These are phyloP conservation scores for Ephydatia muelleri DNA, from an alignment of 37 sponge, comb jelly and placozoan species.

Conservation along the genomic window DNA sequence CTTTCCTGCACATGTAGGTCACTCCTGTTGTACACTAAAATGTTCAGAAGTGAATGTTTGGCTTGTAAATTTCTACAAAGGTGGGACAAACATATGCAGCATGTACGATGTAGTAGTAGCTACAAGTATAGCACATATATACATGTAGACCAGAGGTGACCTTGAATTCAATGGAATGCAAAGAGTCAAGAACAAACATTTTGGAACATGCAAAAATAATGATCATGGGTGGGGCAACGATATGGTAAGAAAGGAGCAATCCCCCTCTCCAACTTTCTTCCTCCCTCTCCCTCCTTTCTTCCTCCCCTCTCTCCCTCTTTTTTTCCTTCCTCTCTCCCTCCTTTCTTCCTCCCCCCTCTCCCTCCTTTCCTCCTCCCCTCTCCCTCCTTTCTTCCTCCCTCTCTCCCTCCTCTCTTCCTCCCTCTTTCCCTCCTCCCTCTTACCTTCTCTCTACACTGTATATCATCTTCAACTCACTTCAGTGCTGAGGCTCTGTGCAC, in stretches of 20 bases:
- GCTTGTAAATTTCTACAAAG: not conserved
- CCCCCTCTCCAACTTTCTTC: constrained; percentile 12
- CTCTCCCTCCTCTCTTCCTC: not conserved
- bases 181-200: not conserved
- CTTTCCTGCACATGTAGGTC: not conserved
- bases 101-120: not conserved
- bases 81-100: not conserved
- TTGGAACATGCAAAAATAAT: not conserved
- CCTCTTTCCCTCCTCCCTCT: too few relatives aligned
- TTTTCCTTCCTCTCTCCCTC: not conserved
- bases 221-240: not conserved
- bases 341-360: not conserved
- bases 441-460: not conserved
- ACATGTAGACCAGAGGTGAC: not conserved
- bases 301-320: not conserved
- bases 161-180: not conserved
- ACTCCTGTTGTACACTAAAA: too few relatives aligned
- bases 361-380: not conserved
- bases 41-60: not conserved
- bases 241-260: too few relatives aligned
- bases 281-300: constrained; percentile 42
- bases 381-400: not conserved
- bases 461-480: constrained; percentile 53
- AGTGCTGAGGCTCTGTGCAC: constrained; percentile 54
- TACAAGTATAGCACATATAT: not conserved